phyloP scores from a whole-genome alignment of 1,140 invertebrate genomes.

The Drosophila willistoni region DNA sequence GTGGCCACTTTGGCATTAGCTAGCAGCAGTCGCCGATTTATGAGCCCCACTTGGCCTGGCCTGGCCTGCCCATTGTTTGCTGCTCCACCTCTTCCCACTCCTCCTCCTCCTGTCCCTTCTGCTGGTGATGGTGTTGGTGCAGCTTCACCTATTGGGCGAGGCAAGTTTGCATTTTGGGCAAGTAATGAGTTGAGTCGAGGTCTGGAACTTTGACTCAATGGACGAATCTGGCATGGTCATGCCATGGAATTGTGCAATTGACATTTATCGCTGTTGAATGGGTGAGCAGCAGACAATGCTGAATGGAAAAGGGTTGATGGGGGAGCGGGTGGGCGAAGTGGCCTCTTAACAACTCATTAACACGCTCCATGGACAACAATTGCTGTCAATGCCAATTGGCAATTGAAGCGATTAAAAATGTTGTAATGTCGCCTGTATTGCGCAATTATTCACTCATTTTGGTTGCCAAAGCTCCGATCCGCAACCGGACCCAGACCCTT shows the following conservation, averaged over 20 bases:
- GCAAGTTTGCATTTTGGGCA: constrained; percentile 17
- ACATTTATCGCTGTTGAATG: constrained; percentile 70
- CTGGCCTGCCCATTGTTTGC: neutral
- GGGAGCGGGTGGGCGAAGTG: neutral
- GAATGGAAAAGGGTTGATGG: constrained; percentile 2
- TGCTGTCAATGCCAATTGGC: constrained; percentile 45
- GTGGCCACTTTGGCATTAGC: constrained; percentile 64
- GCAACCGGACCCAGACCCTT: constrained; percentile 34
- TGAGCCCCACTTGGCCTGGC: constrained; percentile 59
- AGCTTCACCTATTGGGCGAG: neutral
- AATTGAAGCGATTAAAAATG: constrained; percentile 49
- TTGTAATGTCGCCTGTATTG: constrained; percentile 52
- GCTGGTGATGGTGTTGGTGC: neutral
- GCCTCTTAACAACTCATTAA: constrained; percentile 76
- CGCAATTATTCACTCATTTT: constrained; percentile 51
- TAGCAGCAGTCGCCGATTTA: constrained; percentile 52
- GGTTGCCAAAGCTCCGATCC: constrained; percentile 39
- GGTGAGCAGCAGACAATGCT: constrained; percentile 41
- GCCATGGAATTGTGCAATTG: constrained; percentile 53
- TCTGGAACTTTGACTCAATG: constrained; percentile 18
- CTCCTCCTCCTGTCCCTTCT: too few relatives aligned
- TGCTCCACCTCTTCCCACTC: neutral
- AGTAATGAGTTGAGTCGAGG: constrained; percentile 20
- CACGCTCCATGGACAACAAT: constrained; percentile 62
- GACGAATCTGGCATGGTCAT: constrained; percentile 31